Evolutionary conservation across 1,140 invertebrate species (phyloP), one percentile per base, ranked within the genome.

Genomic region (Drosophila busckii): DNA sequence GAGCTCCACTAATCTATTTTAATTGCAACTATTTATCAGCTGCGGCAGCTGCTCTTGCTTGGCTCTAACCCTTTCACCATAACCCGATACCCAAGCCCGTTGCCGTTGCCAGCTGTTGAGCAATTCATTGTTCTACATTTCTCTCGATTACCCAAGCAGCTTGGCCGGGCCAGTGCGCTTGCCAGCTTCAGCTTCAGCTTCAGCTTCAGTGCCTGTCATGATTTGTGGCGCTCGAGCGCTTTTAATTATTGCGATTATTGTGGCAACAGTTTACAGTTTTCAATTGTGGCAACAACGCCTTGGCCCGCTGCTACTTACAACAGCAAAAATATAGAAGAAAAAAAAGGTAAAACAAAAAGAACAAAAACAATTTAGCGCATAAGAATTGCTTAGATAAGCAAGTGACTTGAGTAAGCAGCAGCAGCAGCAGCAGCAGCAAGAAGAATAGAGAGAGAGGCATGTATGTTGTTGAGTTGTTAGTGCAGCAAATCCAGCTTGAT

Each of bases 181-280:
- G 29, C 23, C 38, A 16, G 22, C 13, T 19, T 20, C 13, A 34
- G 35, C 4, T 6, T 34, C 17, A 13, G 13, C 22, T 15, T 25
- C 37, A 16, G n/a, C 23, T 10, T 16, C n/a, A 15, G 35, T 12
- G 12, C 41, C 41, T 54, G 6, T 42, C 55, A 76, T 71, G 71
- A 76, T 78, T 76, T 76, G 71, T 76, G 67, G 62, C 44, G 28
- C 41, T 61, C 42, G 42, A 53, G 69, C 50, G 61, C 66, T 76
- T 76, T 70, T 76, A 76, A 76, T 76, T 76, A 76, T 76, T 76
- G 67, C 71, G 66, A 76, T 76, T 76, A 78, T 78, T 76, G 71
- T 70, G 66, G 70, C 70, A 76, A 54, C 67, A 78, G 65, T 76
- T 76, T 76, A 76, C 71, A 70, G 71, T 76, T 76, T 58, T 66